Evolutionary conservation across 2,113 vertebrate genomes (phyloP).

Genomic region (Ardeotis arabs): DNA sequence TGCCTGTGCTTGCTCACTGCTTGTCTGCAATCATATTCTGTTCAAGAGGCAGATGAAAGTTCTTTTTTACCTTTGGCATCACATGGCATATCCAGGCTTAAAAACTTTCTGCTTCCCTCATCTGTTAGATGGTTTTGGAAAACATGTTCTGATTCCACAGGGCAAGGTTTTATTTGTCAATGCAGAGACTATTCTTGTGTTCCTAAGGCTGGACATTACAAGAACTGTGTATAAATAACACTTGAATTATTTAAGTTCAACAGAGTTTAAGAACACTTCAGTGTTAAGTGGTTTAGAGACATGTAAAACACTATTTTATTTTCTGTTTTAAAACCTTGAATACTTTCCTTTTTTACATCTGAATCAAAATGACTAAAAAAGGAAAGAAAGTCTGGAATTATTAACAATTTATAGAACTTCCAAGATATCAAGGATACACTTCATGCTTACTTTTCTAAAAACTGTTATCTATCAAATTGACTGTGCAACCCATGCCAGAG

Average conservation of each 20-base stretch:
- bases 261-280: neutral
- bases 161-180: neutral
- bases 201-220: neutral
- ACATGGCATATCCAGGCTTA: neutral
- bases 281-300: neutral
- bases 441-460: neutral
- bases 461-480: neutral
- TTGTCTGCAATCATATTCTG: neutral
- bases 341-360: neutral
- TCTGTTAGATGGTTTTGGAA: neutral
- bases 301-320: neutral
- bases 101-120: neutral
- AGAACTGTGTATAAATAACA: neutral
- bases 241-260: neutral
- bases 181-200: neutral
- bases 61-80: neutral
- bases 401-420: neutral
- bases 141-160: neutral
- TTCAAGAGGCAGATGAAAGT: neutral
- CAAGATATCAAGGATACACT: neutral
- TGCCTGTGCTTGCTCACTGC: neutral
- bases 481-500: neutral
- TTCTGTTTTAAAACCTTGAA: neutral
- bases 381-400: neutral
- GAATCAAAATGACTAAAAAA: neutral